Evolutionary conservation across 2,797 vertebrate genomes (phyloP).

Genomic region (Spondyliosoma cantharus): DNA sequence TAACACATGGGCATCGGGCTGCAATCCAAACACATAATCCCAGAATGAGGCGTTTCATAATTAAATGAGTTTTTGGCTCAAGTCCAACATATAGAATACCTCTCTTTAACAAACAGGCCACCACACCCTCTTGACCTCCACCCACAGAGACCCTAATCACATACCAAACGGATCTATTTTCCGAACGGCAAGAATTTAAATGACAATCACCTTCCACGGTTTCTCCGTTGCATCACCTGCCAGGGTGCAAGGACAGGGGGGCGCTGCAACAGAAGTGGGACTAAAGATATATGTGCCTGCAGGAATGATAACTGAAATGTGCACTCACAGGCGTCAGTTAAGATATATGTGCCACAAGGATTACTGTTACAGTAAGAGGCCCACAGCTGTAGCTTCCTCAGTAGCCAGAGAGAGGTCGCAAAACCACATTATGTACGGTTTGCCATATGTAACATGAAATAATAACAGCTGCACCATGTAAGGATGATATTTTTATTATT

Average conservation of each 20-base stretch:
- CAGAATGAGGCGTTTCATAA: slow-evolving; percentile 42
- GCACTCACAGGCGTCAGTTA: slow-evolving; percentile 67
- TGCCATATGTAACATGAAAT: slow-evolving; percentile 73
- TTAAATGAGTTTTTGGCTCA: slow-evolving; percentile 60
- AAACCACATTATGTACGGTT: slow-evolving; percentile 74
- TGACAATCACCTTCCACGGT: slow-evolving; percentile 51
- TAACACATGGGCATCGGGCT: slow-evolving; percentile 59
- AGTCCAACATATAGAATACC: slow-evolving; percentile 7
- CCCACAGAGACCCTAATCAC: slow-evolving; percentile 47
- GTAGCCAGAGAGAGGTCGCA: slow-evolving; percentile 65
- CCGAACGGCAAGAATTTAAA: slow-evolving; percentile 56
- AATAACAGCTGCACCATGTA: slow-evolving; percentile 75
- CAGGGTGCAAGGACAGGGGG: slow-evolving; percentile 60
- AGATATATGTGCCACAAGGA: slow-evolving; percentile 79
- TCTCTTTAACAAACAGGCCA: slow-evolving; percentile 48
- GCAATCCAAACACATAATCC: slow-evolving; percentile 67
- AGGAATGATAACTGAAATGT: slow-evolving; percentile 79
- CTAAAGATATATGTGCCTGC: slow-evolving; percentile 67
- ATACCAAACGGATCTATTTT: slow-evolving; percentile 69
- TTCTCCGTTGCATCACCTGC: slow-evolving; percentile 74
- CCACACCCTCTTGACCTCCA: slow-evolving; percentile 54
- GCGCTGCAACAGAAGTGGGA: slow-evolving; percentile 42
- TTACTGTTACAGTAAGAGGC: slow-evolving; percentile 76
- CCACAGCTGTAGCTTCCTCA: slow-evolving; percentile 80
- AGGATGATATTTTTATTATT: slow-evolving; percentile 52